phyloP scores from a whole-genome alignment of 2,888 invertebrate species.

The Eulithis testata region DNA sequence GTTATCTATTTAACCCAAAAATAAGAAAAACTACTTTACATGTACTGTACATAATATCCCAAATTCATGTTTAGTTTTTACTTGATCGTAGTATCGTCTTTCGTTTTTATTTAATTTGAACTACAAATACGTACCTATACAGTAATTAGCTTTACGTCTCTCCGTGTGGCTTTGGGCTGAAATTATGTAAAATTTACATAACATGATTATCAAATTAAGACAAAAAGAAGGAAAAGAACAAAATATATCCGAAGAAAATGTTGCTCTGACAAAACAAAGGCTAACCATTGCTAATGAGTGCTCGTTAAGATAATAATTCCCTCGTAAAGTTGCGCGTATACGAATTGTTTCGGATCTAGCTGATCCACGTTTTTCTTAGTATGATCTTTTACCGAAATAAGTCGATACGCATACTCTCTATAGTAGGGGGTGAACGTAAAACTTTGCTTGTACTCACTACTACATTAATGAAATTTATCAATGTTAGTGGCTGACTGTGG shows the following conservation, averaged over 20 bases:
- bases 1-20: too few species aligned
- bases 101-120: too few species aligned
- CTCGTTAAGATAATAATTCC: conserved; percentile 67
- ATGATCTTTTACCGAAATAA: background rate
- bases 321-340: conserved; percentile 45
- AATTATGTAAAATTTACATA: conserved; percentile 61
- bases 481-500: too few species aligned
- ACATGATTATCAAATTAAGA: conserved; percentile 65
- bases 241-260: conserved; percentile 51
- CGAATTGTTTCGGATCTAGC: conserved; percentile 44
- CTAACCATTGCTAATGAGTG: conserved; percentile 60
- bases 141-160: conserved; percentile 1
- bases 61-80: too few species aligned
- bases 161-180: background rate
- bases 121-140: too few species aligned
- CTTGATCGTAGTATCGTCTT: too few species aligned
- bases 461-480: too few species aligned
- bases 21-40: too few species aligned
- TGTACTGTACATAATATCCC: too few species aligned
- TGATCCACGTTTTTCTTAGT: background rate
- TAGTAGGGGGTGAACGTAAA: too few species aligned
- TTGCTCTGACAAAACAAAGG: conserved; percentile 60
- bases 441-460: too few species aligned
- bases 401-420: too few species aligned
- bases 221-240: conserved; percentile 50